Base-by-base conservation (phyloP, 2,113 vertebrate genomes). In the Pachypanchax playfairii region DNA sequence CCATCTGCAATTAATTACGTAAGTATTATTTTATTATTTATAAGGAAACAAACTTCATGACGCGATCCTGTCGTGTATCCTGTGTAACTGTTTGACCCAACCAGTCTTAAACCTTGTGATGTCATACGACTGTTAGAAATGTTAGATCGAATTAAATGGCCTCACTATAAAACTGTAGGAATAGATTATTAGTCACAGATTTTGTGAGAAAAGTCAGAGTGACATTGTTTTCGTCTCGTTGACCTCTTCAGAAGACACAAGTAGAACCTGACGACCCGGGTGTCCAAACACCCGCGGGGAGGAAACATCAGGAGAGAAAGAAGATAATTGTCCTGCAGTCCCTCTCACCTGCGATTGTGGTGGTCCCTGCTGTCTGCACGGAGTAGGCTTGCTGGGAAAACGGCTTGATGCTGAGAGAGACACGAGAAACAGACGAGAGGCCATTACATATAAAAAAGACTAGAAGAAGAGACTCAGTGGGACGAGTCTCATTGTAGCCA, bases 321-420 rank as follows among this genome's bases (percentile, higher is more conserved):
- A 61, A 69, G 46, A 33, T 80, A 71, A 87, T 82, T 57, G 65
- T 42, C 21, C 57, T 5, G 15, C 1, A 15, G 76, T 53, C 62
- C n/a, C 46, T 47, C 79, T 93, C 91, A 99, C 97, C 96, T 96
- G 97, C 93, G 91, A 99, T 94, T 52, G 96, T 94, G 74, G 95
- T 95, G 64, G 94, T 92, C 80, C 95, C 94, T 1, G 94, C 90
- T 67, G 96, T 94, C 92, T 98, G 97, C 82, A 96, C 94, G 42
- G 95, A 91, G 82, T 96, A 98, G 77, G 93, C 93, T 85, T 98
- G 97, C 88, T 98, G 97, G 65, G 94, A 90, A 14, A 98, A 99
- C 57, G 97, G 97, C 92, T 99, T 99, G 80, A 99, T 92, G 3
- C 97, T 99, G 85, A 87, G 35, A 79, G 61, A 88, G 8, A 64